These are phyloP conservation scores for Perodicticus potto DNA, from an alignment of 2,797 vertebrate species.

Conservation along the genomic window DNA sequence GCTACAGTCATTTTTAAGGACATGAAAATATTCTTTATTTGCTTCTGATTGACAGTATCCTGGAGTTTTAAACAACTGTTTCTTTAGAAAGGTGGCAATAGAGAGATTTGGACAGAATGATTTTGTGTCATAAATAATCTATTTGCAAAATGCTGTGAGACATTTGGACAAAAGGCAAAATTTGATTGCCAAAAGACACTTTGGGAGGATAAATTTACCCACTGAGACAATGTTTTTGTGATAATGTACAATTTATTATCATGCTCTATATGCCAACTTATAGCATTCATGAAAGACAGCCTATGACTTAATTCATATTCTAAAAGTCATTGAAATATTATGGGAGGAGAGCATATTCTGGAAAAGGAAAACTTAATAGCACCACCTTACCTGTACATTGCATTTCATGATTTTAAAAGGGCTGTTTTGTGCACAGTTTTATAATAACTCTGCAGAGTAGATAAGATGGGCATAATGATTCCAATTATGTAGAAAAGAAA, in stretches of 20 bases:
- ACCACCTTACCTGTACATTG: background rate
- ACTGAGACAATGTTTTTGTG: constrained; percentile 24
- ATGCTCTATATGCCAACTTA: background rate
- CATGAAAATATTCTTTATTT: constrained; percentile 31
- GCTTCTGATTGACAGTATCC: constrained; percentile 15
- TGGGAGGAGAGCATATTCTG: background rate
- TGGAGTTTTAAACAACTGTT: constrained; percentile 57
- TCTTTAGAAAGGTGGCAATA: constrained; percentile 33
- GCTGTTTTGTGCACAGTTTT: background rate
- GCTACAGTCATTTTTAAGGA: constrained; percentile 43
- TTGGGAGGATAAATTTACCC: background rate
- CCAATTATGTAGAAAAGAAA: background rate
- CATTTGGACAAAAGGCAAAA: constrained; percentile 55
- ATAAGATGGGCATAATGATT: background rate
- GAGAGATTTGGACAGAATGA: constrained; percentile 19
- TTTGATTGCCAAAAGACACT: constrained; percentile 25
- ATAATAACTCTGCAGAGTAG: constrained; percentile 29
- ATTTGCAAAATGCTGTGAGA: constrained; percentile 37
- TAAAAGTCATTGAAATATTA: constrained; percentile 33
- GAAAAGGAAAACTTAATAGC: constrained; percentile 31
- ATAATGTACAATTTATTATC: constrained; percentile 55
- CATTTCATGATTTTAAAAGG: background rate
- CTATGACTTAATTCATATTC: background rate
- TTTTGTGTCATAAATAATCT: constrained; percentile 38
- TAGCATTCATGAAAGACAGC: background rate